Evolutionary conservation across 92 coral and sea anemone species (phyloP).

Genomic region (Pocillopora meandrina): DNA sequence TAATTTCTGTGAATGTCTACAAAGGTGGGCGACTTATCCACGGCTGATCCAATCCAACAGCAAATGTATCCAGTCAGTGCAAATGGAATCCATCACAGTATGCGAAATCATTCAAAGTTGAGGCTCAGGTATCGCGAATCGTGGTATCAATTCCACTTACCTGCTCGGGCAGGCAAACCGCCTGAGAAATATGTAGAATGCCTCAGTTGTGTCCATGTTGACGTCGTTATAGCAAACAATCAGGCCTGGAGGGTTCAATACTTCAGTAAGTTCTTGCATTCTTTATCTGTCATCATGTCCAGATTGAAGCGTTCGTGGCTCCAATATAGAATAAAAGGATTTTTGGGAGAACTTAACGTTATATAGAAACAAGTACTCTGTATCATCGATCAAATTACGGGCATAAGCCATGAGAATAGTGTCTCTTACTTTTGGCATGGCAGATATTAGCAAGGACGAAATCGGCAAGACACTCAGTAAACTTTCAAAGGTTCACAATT

Average conservation of each 20-base stretch:
- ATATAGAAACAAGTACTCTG: constrained; percentile 32
- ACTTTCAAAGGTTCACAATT: too few species aligned
- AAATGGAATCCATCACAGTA: constrained; percentile 47
- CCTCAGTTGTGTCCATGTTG: constrained; percentile 51
- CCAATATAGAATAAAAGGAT: constrained; percentile 51
- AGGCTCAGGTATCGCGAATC: constrained; percentile 68
- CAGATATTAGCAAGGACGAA: constrained; percentile 15
- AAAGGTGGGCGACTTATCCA: constrained; percentile 55
- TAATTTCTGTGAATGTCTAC: constrained; percentile 48
- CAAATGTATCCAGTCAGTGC: constrained; percentile 52
- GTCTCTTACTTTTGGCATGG: constrained; percentile 37
- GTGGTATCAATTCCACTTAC: constrained; percentile 55
- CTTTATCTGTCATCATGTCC: constrained; percentile 49
- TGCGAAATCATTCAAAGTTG: constrained; percentile 69
- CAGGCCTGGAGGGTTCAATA: constrained; percentile 43
- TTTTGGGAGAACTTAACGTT: constrained; percentile 32
- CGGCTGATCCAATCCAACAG: constrained; percentile 56
- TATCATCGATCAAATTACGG: constrained; percentile 32
- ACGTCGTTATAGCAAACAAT: constrained; percentile 50
- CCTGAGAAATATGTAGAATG: constrained; percentile 52
- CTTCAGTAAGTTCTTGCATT: constrained; percentile 48
- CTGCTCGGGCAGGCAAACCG: constrained; percentile 66
- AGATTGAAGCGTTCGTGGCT: constrained; percentile 45
- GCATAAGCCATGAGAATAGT: constrained; percentile 33
- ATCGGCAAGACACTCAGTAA: too few species aligned